Evolutionary conservation across 1,140 invertebrate species (phyloP).

Genomic region (Anagrus nilaparvatae): DNA sequence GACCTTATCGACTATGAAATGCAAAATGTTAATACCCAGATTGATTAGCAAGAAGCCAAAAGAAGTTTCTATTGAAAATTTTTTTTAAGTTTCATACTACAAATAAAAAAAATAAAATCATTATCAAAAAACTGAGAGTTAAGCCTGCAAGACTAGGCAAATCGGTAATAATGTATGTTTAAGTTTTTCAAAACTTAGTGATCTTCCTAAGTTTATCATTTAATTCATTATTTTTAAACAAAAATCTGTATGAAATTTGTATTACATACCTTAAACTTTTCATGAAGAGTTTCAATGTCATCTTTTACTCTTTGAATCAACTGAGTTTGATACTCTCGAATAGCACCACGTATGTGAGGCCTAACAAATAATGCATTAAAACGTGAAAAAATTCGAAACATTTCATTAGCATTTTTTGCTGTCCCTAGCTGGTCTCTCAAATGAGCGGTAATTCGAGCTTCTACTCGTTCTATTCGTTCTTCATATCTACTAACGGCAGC

Average conservation of each 20-base stretch:
- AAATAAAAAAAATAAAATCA: no score
- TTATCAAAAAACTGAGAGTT: no score
- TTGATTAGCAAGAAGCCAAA: no score
- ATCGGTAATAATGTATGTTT: no score
- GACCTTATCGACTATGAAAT: no score
- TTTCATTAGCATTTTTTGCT: conserved; percentile 98
- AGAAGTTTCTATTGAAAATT: no score
- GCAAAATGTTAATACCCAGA: no score
- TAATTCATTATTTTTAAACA: neutral
- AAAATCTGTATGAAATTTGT: no score
- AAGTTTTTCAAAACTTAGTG: no score
- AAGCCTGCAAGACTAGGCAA: no score
- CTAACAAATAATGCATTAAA: conserved; percentile 98
- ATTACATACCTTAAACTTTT: conserved; percentile 84
- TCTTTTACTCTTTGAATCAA: conserved; percentile 98
- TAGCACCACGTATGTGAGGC: conserved; percentile 96
- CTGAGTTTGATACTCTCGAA: conserved; percentile 98
- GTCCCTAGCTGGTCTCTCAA: conserved; percentile 94
- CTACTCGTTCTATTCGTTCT: conserved; percentile 94
- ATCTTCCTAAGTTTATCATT: neutral
- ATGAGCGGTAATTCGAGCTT: conserved; percentile 93
- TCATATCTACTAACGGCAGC: conserved; percentile 92
- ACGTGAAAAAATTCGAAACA: conserved; percentile 96
- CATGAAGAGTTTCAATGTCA: conserved; percentile 94
- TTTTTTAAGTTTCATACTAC: no score